A percentile compares a stretch with the other conserved stretches of the same genome.
These are phyloP conservation scores for Vanessa tameamea DNA, from an alignment of 1,140 invertebrate species.

Conservation along the genomic window DNA sequence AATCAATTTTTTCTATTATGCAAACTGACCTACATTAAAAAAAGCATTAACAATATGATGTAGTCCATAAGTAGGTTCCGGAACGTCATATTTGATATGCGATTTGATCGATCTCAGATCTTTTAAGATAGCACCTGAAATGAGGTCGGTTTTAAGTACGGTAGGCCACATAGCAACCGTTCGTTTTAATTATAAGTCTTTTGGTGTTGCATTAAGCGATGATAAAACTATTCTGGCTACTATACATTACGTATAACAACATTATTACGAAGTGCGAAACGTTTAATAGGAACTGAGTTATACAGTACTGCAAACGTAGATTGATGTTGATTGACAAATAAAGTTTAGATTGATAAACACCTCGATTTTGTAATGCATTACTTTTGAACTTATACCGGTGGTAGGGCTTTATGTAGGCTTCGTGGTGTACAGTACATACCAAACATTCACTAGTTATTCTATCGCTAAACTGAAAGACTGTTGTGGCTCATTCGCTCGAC, in stretches of 20 bases:
- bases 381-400: neutral
- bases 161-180: slow-evolving; percentile 12
- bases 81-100: slow-evolving; percentile 59
- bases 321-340: slow-evolving; percentile 11
- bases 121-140: slow-evolving; percentile 62
- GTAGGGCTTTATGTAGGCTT: neutral
- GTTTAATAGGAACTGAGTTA: slow-evolving; percentile 26
- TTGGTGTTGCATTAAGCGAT: slow-evolving; percentile 16
- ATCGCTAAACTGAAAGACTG: too few relatives aligned
- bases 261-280: slow-evolving; percentile 9
- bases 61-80: slow-evolving; percentile 48
- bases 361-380: neutral
- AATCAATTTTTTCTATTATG: neutral
- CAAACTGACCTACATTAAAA: slow-evolving; percentile 22
- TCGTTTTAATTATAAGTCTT: slow-evolving; percentile 17
- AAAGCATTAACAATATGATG: slow-evolving; percentile 32
- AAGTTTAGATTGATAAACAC: neutral
- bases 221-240: neutral
- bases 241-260: slow-evolving; percentile 17
- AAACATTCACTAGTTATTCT: too few relatives aligned
- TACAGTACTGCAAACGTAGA: slow-evolving; percentile 9
- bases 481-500: too few relatives aligned
- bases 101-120: slow-evolving; percentile 64
- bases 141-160: slow-evolving; percentile 54
- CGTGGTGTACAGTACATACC: too few relatives aligned